Conservation (phyloP, 2,797 vertebrate genomes). For the Clarias platycephalus region DNA sequence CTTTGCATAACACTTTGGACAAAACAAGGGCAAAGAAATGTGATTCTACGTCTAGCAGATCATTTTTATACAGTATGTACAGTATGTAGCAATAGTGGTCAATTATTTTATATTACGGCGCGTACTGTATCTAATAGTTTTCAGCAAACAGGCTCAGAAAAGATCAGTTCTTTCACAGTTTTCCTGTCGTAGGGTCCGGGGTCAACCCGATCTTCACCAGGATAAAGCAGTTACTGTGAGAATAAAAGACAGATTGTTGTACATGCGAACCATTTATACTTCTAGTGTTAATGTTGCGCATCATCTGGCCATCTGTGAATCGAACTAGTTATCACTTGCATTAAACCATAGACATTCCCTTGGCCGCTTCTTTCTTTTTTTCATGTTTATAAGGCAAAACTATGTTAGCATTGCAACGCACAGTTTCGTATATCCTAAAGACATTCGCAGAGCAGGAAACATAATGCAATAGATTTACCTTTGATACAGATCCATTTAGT, state of each 20-base stretch:
- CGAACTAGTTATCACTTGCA: constrained; percentile 14
- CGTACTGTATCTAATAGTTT: too few relatives aligned
- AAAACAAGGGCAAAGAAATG: too few relatives aligned
- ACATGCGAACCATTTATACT: background rate
- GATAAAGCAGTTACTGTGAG: background rate
- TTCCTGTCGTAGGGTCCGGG: background rate
- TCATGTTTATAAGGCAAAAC: background rate
- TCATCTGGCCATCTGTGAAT: background rate
- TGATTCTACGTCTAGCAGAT: background rate
- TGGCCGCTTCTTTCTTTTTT: background rate
- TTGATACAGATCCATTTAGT: background rate
- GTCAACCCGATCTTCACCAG: background rate
- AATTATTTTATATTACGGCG: background rate
- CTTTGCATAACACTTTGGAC: background rate
- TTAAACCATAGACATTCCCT: background rate
- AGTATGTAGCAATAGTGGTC: background rate
- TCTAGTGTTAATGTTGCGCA: background rate
- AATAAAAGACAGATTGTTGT: background rate
- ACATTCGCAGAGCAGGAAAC: background rate
- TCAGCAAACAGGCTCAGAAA: background rate
- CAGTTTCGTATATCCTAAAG: background rate
- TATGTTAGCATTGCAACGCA: background rate
- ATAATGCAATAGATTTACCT: background rate
- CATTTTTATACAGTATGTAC: background rate
- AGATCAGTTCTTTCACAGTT: background rate